These are phyloP conservation scores for Anolis sagrei DNA, from an alignment of 2,113 vertebrate species.

Conservation along the genomic window DNA sequence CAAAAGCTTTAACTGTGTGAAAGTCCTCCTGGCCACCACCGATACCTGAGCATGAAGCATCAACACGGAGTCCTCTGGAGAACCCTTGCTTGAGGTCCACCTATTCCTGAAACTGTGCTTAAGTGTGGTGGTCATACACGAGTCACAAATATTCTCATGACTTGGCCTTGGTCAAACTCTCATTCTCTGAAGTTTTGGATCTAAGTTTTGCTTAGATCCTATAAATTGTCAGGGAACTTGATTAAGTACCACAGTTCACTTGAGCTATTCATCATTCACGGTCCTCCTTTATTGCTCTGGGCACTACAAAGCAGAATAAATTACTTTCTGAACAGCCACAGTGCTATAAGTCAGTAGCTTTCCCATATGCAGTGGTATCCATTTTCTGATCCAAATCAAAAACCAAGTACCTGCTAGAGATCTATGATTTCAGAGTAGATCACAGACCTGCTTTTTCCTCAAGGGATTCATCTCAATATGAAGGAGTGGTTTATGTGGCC, in stretches of 20 bases:
- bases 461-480: background rate
- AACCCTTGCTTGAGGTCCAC: background rate
- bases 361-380: background rate
- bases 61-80: background rate
- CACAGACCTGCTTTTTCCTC: constrained; percentile 23
- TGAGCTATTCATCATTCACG: constrained; percentile 22
- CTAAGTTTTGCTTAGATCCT: constrained; percentile 15
- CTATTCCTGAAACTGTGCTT: background rate
- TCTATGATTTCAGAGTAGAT: constrained; percentile 39
- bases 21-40: too few relatives aligned
- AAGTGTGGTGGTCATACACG: background rate
- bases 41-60: too few relatives aligned
- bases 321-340: constrained; percentile 5
- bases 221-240: background rate
- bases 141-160: background rate
- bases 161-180: constrained; percentile 1
- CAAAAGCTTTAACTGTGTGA: too few relatives aligned
- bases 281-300: constrained; percentile 1
- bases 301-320: constrained; percentile 18
- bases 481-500: constrained; percentile 20
- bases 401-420: constrained; percentile 48
- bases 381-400: constrained; percentile 42
- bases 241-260: constrained; percentile 5
- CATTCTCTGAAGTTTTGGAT: background rate
- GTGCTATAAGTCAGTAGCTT: background rate